Conservation (phyloP, 2,888 invertebrate genomes). For the Polyploca ridens region DNA sequence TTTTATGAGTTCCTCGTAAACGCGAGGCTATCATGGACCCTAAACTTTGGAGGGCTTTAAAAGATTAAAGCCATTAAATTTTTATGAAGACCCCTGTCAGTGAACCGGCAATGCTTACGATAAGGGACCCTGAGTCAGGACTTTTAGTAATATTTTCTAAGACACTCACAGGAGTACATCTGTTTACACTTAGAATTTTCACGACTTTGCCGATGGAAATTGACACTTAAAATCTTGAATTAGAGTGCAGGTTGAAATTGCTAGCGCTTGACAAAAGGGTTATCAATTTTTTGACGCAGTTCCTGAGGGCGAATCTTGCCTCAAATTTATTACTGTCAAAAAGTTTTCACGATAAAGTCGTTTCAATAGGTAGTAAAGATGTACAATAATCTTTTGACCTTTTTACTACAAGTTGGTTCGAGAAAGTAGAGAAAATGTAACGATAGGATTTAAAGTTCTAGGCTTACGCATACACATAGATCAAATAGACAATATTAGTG, state of each 20-base stretch:
- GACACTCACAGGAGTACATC: constrained; percentile 36
- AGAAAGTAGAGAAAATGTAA: not conserved
- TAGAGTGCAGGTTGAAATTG: constrained; percentile 13
- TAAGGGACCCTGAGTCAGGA: constrained; percentile 57
- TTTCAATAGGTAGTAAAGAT: constrained; percentile 1
- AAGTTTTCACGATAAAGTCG: not conserved
- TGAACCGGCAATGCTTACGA: constrained; percentile 59
- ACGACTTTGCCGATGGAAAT: constrained; percentile 14
- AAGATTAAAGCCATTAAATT: constrained; percentile 77
- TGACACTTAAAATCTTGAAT: not conserved
- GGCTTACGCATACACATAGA: too few relatives aligned
- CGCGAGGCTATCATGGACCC: constrained; percentile 62
- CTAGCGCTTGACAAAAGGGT: constrained; percentile 17
- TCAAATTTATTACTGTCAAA: not conserved
- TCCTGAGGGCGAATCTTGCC: not conserved
- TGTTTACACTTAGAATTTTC: constrained; percentile 17
- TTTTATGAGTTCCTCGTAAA: constrained; percentile 70
- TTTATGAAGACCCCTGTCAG: constrained; percentile 73
- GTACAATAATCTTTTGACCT: not conserved
- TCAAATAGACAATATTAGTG: too few relatives aligned
- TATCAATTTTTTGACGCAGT: not conserved
- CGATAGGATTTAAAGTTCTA: too few relatives aligned
- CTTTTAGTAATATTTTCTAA: constrained; percentile 47
- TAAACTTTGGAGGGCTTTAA: constrained; percentile 69
- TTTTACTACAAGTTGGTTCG: not conserved